Conservation (phyloP, 2,113 vertebrate genomes). For the Plecotus auritus region DNA sequence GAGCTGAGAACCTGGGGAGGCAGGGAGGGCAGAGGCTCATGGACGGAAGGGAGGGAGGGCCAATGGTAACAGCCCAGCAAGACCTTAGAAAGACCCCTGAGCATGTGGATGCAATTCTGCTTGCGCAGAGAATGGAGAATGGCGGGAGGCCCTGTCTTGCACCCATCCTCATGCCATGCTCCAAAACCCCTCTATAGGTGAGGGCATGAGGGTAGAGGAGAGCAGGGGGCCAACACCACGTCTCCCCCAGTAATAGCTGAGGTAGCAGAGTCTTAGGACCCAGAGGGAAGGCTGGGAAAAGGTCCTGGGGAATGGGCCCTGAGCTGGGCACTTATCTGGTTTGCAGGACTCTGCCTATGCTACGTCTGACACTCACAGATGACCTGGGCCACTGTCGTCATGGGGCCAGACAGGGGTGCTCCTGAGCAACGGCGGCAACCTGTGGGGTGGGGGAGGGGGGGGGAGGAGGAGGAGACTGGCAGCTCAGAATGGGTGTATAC, state of each 20-base stretch:
- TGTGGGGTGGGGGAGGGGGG: conserved; percentile 45
- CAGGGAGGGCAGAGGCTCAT: neutral
- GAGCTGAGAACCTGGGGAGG: conserved; percentile 88
- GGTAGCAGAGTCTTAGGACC: neutral
- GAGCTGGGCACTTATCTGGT: conserved; percentile 69
- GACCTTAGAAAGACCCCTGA: neutral
- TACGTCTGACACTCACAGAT: conserved; percentile 76
- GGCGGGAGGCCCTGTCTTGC: neutral
- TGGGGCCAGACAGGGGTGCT: conserved; percentile 61
- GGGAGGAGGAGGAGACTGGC: conserved; percentile 58
- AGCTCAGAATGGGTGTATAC: neutral
- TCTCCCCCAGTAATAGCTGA: neutral
- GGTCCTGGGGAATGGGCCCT: conserved; percentile 41
- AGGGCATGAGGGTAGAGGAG: neutral
- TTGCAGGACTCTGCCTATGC: conserved; percentile 68
- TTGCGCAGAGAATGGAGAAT: neutral
- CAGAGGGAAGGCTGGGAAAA: neutral
- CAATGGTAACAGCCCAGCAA: neutral
- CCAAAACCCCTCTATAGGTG: neutral
- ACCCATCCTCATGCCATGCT: neutral
- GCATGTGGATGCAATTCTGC: neutral
- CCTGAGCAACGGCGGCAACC: conserved; percentile 67
- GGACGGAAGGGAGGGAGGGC: rapidly evolving
- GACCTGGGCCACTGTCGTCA: conserved; percentile 71
- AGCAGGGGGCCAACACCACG: neutral